These are phyloP conservation scores for Poliocrania exsul DNA, from an alignment of 2,797 vertebrate genomes.

Conservation along the genomic window DNA sequence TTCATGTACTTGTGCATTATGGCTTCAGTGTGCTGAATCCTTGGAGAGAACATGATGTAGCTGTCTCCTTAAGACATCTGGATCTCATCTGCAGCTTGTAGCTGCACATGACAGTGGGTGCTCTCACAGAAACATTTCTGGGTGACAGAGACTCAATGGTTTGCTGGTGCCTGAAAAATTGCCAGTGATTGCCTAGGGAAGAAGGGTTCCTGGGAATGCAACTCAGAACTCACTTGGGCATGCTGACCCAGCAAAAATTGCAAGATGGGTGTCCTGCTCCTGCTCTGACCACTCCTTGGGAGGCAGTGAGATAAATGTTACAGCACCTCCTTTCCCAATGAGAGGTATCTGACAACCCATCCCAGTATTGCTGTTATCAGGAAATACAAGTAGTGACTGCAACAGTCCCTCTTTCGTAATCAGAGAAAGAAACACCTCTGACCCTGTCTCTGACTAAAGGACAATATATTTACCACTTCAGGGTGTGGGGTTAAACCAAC, in stretches of 20 bases:
- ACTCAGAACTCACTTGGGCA: not conserved
- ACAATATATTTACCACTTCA: not conserved
- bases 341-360: not conserved
- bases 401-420: slow-evolving; percentile 2
- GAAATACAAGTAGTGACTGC: not conserved
- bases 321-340: not conserved
- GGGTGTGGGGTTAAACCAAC: not conserved
- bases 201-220: not conserved
- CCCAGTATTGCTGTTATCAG: not conserved
- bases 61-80: not conserved
- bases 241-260: not conserved
- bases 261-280: not conserved
- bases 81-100: not conserved
- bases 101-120: not conserved
- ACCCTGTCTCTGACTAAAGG: not conserved
- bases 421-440: not conserved
- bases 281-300: not conserved
- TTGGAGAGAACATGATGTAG: not conserved
- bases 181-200: fast-evolving
- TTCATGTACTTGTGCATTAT: not conserved
- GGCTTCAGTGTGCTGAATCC: not conserved
- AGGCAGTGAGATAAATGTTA: not conserved
- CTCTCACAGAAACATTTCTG: not conserved
- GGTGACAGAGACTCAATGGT: not conserved
- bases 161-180: not conserved